phyloP scores from a whole-genome alignment of 2,888 invertebrate species.

The Caenorhabditis imperialis region DNA sequence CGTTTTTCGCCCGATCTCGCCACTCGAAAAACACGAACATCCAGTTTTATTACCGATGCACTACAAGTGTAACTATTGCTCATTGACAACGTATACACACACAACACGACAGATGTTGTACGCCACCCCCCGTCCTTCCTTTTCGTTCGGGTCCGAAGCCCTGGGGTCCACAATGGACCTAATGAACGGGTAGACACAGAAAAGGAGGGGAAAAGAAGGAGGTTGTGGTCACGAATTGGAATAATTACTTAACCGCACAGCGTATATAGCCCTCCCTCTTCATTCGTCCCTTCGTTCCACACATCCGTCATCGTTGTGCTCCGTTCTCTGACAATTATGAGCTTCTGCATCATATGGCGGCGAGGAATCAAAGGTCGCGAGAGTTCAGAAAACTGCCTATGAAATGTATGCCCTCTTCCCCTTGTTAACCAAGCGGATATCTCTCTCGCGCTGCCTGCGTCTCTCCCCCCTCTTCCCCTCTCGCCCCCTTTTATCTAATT shows the following conservation, averaged over 20 bases:
- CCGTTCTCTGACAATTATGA: conserved; percentile 37
- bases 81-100: conserved; percentile 51
- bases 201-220: conserved; percentile 10
- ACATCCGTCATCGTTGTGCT: conserved; percentile 43
- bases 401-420: background rate
- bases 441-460: conserved; percentile 21
- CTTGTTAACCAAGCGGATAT: conserved; percentile 3
- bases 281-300: conserved; percentile 10
- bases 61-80: conserved; percentile 54
- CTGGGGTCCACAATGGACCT: conserved; percentile 44
- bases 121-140: conserved; percentile 23
- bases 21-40: background rate
- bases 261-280: conserved; percentile 23
- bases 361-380: background rate
- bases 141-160: conserved; percentile 3
- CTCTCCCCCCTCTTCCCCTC: conserved; percentile 4
- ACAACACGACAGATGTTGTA: conserved; percentile 55
- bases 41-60: conserved; percentile 40
- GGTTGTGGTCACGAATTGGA: conserved; percentile 47
- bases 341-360: conserved; percentile 1
- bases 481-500: background rate
- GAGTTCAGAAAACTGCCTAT: background rate
- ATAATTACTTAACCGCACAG: conserved; percentile 49
- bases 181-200: conserved; percentile 37
- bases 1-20: conserved; percentile 19